A percentile compares a stretch with the other conserved stretches of the same genome.
Conservation (phyloP, 2,888 invertebrate genomes). For the Cerastoderma edule region DNA sequence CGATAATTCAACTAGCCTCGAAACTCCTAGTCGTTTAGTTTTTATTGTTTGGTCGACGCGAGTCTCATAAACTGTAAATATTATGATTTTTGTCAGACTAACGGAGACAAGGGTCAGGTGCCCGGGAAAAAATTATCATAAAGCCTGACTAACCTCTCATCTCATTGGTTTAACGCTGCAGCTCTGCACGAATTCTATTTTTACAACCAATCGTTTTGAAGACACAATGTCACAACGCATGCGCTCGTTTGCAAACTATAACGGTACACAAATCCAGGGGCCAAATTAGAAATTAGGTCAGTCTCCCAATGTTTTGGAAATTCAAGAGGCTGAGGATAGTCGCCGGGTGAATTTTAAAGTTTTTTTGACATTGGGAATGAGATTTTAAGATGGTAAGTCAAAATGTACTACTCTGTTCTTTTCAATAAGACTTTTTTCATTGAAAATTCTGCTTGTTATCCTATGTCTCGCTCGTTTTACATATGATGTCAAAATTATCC, state of each 20-base stretch:
- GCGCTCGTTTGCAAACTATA: conserved; percentile 59
- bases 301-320: conserved; percentile 54
- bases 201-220: conserved; percentile 63
- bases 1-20: no score
- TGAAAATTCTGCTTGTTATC: not conserved
- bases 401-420: not conserved
- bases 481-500: not conserved
- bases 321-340: conserved; percentile 25
- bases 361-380: not conserved
- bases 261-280: conserved; percentile 70
- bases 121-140: conserved; percentile 58
- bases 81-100: not conserved
- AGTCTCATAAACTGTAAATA: not conserved
- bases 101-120: conserved; percentile 25
- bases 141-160: conserved; percentile 32
- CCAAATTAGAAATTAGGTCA: conserved; percentile 63
- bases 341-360: conserved; percentile 20
- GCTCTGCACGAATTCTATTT: conserved; percentile 44
- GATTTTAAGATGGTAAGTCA: conserved; percentile 26
- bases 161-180: conserved; percentile 62
- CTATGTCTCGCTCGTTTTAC: not conserved
- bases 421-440: not conserved
- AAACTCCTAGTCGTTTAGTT: no score
- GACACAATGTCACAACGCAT: conserved; percentile 62
- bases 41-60: no score